These are phyloP conservation scores for Leptinotarsa defecta DNA, from an alignment of 1,140 invertebrate species.

Conservation along the genomic window DNA sequence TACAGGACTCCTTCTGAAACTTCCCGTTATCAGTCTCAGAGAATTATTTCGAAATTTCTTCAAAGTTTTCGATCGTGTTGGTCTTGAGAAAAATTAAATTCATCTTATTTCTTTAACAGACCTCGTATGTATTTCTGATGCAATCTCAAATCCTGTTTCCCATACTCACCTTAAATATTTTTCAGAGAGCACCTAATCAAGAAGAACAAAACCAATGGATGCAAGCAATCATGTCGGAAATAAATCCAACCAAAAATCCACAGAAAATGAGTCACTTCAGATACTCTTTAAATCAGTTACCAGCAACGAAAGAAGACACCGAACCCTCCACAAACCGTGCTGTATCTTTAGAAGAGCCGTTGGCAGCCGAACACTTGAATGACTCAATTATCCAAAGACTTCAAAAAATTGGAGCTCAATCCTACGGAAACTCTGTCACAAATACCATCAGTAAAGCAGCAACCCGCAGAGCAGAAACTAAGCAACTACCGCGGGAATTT, in stretches of 20 bases:
- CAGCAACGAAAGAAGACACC: conserved; percentile 9
- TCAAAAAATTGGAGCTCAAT: conserved; percentile 44
- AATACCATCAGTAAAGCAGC: conserved; percentile 6
- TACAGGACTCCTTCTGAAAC: too few species aligned
- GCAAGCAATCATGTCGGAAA: conserved; percentile 54
- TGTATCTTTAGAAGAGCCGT: not conserved
- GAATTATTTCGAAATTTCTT: too few species aligned
- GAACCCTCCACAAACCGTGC: not conserved
- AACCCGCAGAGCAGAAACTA: not conserved
- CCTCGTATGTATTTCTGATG: too few species aligned
- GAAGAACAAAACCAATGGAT: conserved; percentile 57
- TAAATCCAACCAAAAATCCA: conserved; percentile 44
- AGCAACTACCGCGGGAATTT: too few species aligned
- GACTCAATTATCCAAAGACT: conserved; percentile 41
- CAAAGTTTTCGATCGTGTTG: too few species aligned
- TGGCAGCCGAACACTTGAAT: not conserved
- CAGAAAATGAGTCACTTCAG: conserved; percentile 51
- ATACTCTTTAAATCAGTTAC: conserved; percentile 52
- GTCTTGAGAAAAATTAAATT: too few species aligned
- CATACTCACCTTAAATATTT: conserved; percentile 20
- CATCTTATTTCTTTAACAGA: too few species aligned
- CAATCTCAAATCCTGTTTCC: too few species aligned
- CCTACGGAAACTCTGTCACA: conserved; percentile 21
- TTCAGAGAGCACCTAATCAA: conserved; percentile 55
- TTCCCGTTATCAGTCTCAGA: too few species aligned